phyloP scores from a whole-genome alignment of 2,888 invertebrate species.

The Steromphala cineraria region DNA sequence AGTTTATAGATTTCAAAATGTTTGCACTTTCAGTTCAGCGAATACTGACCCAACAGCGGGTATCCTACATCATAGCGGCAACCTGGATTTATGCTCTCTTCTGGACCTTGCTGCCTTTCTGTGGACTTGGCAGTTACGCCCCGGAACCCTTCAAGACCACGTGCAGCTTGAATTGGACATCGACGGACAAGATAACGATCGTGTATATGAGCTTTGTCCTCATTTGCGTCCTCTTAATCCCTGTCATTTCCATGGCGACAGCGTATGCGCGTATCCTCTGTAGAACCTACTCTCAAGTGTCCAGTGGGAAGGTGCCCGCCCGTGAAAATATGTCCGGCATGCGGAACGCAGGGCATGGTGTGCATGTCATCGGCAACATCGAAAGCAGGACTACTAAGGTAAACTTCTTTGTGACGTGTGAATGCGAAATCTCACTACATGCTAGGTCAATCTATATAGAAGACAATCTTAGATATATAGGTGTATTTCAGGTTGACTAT shows the following conservation, averaged over 20 bases:
- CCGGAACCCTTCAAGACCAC: slow-evolving; percentile 31
- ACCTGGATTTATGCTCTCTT: slow-evolving; percentile 25
- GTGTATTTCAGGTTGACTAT: too few species aligned
- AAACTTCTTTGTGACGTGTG: not conserved
- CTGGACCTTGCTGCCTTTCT: slow-evolving; percentile 27
- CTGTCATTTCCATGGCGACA: slow-evolving; percentile 8
- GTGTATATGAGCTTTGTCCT: slow-evolving; percentile 17
- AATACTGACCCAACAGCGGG: slow-evolving; percentile 1
- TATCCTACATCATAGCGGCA: not conserved
- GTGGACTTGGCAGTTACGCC: slow-evolving; percentile 31
- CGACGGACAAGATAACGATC: not conserved
- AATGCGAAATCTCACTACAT: too few species aligned
- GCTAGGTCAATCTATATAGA: too few species aligned
- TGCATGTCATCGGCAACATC: not conserved
- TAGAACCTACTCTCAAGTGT: slow-evolving; percentile 11
- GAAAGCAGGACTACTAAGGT: not conserved
- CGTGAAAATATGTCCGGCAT: not conserved
- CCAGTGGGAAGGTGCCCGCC: not conserved
- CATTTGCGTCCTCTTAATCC: slow-evolving; percentile 18
- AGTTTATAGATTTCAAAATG: too few species aligned
- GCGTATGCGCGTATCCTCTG: not conserved
- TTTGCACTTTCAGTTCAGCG: not conserved
- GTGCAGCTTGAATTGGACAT: slow-evolving; percentile 33
- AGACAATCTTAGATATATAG: too few species aligned
- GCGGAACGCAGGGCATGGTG: not conserved